Conservation (phyloP, 2,888 invertebrate genomes). For the Drosophila phalerata region DNA sequence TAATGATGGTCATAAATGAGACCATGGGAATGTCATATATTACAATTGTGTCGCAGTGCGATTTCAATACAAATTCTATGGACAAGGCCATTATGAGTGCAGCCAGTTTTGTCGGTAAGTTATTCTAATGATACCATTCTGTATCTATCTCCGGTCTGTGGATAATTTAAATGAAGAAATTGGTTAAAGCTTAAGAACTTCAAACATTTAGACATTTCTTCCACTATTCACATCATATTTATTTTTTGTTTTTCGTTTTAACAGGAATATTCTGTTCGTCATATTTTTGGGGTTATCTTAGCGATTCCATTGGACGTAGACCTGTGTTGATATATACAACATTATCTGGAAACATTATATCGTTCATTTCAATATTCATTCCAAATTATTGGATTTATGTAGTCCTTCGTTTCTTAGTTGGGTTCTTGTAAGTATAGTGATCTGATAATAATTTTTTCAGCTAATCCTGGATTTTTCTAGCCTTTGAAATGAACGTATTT, state of each 20-base stretch:
- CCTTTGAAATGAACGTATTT: no score
- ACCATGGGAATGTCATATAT: conserved; percentile 90
- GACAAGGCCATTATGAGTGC: conserved; percentile 89
- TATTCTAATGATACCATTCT: not conserved
- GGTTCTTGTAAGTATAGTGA: conserved; percentile 86
- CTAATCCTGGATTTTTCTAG: no score
- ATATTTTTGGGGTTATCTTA: conserved; percentile 88
- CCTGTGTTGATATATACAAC: conserved; percentile 86
- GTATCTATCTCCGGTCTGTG: not conserved
- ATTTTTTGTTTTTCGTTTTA: not conserved
- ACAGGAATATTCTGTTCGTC: conserved; percentile 87
- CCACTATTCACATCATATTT: not conserved
- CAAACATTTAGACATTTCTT: no score
- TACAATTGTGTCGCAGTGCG: conserved; percentile 90
- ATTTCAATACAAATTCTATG: conserved; percentile 87
- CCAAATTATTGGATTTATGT: conserved; percentile 87
- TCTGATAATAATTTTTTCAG: not conserved
- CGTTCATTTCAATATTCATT: conserved; percentile 86
- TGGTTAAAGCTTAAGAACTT: not conserved
- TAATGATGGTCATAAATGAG: conserved; percentile 90
- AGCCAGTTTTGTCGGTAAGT: conserved; percentile 88
- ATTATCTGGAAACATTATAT: conserved; percentile 85
- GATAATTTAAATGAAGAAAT: no score
- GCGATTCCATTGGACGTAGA: conserved; percentile 87
- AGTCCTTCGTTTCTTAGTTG: conserved; percentile 86